Base-by-base conservation (phyloP, 2,113 vertebrate genomes). In the Coregonus clupeaformis region DNA sequence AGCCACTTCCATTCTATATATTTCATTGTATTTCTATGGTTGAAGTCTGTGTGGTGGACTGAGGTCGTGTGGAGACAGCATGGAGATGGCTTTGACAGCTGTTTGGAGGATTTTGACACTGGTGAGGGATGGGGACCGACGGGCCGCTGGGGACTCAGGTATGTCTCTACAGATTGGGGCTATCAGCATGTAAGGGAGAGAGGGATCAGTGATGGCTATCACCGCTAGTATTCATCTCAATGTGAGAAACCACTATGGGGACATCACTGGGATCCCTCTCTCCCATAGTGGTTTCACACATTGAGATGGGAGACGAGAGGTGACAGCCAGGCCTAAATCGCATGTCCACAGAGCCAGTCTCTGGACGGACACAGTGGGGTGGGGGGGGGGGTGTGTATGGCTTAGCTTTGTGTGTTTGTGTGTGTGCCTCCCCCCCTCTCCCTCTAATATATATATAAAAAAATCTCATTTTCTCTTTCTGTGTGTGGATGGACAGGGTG, bases 291-390 rank as follows among this genome's bases (percentile, higher is more conserved):
- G 64, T 3, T 68, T 63, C 0, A 62, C 70, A 75, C 83, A 81
- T 84, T 86, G 80, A 89, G 36, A 42, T 0, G 24, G 72, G 66
- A 84, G 89, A 88, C 52, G 36, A 68, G 78, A 66, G 63, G 63
- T 87, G 88, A 89, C 89, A 89, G 85, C 74, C 78, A 2, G 81
- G 76, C 63, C 69, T 81, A 83, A 87, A 90, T 87, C 70, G 60
- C 77, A 74, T 80, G 84, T 88, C 75, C 79, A 69, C 85, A 83
- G 76, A 64, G 9, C 71, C 81, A 68, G 24, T 49, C 71, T 71
- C 22, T 13, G 0, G 57, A 22, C 5, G 0, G 74, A 9, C 24
- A 25, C 22, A 13, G 36, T 63, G 24, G 42, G 71, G 42, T 3
- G 32, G n/a, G 18, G 72, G 5, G 22, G 13, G 36, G 5, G 4